These are phyloP conservation scores for Petroica traversi DNA, from an alignment of 2,113 vertebrate genomes.

Conservation along the genomic window DNA sequence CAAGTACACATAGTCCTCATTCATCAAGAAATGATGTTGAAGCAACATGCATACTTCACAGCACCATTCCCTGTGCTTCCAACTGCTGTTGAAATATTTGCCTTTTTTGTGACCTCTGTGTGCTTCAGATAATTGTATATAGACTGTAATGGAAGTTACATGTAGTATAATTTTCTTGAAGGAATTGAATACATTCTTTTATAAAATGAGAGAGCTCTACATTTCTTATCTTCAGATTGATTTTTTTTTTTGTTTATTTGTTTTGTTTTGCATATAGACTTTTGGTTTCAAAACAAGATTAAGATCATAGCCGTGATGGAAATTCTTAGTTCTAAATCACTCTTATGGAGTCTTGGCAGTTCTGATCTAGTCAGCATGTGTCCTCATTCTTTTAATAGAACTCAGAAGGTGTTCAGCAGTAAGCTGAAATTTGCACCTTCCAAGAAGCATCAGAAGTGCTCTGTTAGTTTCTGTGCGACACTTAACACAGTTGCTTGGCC, in stretches of 20 bases:
- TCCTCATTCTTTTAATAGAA: background rate
- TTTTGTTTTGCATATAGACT: background rate
- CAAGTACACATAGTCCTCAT: background rate
- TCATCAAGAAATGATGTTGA: constrained; percentile 35
- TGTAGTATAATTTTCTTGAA: background rate
- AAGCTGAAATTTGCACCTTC: background rate
- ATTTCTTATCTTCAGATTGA: background rate
- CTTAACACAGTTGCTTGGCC: background rate
- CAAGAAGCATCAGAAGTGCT: background rate
- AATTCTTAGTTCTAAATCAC: background rate
- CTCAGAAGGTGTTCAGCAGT: background rate
- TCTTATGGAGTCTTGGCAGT: background rate
- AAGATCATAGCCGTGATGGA: background rate
- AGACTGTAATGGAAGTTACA: background rate
- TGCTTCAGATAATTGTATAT: background rate
- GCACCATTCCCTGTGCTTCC: background rate
- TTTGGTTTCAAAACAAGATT: background rate
- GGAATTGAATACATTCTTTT: background rate
- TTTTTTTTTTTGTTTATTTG: background rate
- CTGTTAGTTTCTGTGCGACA: background rate
- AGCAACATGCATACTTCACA: background rate
- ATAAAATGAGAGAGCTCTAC: background rate
- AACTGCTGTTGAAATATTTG: background rate
- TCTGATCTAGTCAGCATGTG: background rate
- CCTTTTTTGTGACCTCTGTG: background rate